Percentiles rank a stretch among this genome's conserved stretches.
Conservation (phyloP, 2,888 invertebrate species). For the Dicyrtoma fusca region DNA sequence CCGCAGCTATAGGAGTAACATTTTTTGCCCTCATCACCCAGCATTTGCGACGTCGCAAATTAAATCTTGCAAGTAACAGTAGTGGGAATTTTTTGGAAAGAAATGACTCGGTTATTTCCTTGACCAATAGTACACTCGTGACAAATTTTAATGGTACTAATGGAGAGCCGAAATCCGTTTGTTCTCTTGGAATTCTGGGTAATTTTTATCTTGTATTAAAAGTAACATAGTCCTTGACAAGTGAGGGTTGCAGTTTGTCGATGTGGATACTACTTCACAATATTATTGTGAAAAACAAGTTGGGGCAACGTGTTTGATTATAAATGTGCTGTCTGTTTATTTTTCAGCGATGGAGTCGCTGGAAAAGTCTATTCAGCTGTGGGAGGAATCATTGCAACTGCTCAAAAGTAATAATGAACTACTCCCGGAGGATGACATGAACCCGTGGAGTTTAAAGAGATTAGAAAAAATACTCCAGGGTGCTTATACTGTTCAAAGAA, state of each 20-base stretch:
- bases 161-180: conserved; percentile 32
- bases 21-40: conserved; percentile 81
- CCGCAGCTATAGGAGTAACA: conserved; percentile 76
- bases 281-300: too few relatives aligned
- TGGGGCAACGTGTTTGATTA: too few relatives aligned
- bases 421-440: conserved; percentile 71
- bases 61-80: conserved; percentile 22
- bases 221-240: not conserved
- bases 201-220: not conserved
- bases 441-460: conserved; percentile 29
- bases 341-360: conserved; percentile 84
- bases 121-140: conserved; percentile 36
- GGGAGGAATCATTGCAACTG: conserved; percentile 90
- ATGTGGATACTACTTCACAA: too few relatives aligned
- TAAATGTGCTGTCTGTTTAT: not conserved
- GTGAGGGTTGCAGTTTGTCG: too few relatives aligned
- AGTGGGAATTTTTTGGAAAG: conserved; percentile 20
- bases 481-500: conserved; percentile 82
- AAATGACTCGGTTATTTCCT: conserved; percentile 37
- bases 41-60: conserved; percentile 66
- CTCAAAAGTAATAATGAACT: conserved; percentile 71
- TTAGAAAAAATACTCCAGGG: conserved; percentile 78
- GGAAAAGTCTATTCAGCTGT: conserved; percentile 87
- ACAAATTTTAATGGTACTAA: conserved; percentile 33
- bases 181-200: conserved; percentile 32